These are phyloP conservation scores for Acanthurus tractus DNA, from an alignment of 2,797 vertebrate genomes.

Conservation along the genomic window DNA sequence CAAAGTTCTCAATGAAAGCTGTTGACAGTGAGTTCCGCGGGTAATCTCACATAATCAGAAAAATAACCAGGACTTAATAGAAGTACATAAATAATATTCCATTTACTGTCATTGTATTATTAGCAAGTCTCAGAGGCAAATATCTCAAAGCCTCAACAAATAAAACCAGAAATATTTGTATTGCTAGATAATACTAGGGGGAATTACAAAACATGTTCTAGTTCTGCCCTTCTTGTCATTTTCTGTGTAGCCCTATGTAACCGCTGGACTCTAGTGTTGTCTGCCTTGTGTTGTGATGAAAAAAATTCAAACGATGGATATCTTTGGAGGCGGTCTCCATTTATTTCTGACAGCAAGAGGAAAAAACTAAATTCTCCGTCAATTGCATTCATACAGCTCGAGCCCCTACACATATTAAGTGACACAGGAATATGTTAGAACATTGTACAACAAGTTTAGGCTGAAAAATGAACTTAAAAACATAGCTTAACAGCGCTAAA, in stretches of 20 bases:
- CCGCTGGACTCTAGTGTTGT: no score
- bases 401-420: no score
- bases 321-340: no score
- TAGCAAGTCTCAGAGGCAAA: background rate
- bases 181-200: background rate
- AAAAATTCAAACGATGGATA: no score
- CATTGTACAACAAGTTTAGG: no score
- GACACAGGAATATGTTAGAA: no score
- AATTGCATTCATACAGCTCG: no score
- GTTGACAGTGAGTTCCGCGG: background rate
- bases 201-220: background rate
- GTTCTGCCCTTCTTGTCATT: background rate
- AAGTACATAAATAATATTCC: background rate
- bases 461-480: no score
- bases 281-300: no score
- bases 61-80: background rate
- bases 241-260: background rate
- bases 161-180: background rate
- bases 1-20: background rate
- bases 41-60: background rate
- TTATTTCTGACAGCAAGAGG: no score
- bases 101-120: background rate
- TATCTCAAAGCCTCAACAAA: background rate
- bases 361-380: no score
- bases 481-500: no score